Evolutionary conservation across 2,113 vertebrate species (phyloP), one percentile per base, ranked within the genome.

Genomic region (Amphiprion percula): DNA sequence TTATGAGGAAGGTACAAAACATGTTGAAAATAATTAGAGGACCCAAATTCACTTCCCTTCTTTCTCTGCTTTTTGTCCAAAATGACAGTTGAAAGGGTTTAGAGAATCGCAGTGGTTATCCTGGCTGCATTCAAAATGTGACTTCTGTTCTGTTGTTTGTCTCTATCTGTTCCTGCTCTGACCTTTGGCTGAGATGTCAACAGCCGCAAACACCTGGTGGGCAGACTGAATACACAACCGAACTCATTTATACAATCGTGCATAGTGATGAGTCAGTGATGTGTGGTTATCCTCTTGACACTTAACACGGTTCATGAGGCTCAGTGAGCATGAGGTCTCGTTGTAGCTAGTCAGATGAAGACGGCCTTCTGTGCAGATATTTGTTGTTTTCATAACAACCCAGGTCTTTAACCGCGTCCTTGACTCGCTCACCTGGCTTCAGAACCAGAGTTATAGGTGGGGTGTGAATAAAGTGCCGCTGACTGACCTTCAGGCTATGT

Each of bases 331-430:
- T 39, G 49, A 21, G 24, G 41, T 59, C 33, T 11, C 14, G 53
- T 39, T 17, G 14, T 17, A 23, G 26, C n/a, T 19, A 0, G 17
- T 63, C 19, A 46, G 23, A 52, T 21, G 12, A 69, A 6, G 50
- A 14, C 5, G 21, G 16, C 14, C 3, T 76, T 52, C 44, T 55
- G 54, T 19, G n/a, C 23, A 63, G 52, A 66, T 67, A 19, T 50
- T 26, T 63, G 62, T 88, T 91, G 84, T 87, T 84, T 84, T 90
- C 68, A 84, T 2, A 77, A 67, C 46, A 80, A 12, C 26, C 10
- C 15, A 0, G 41, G 50, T 82, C 59, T 79, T 67, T 33, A 69
- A 47, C 73, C 47, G 11, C 2, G 46, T 47, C 84, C 56, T 62
- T 15, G 23, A 21, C 33, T 61, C 4, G 1, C 61, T 50, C 79